A percentile compares a stretch with the other conserved stretches of the same genome.
Conservation (phyloP, 2,888 invertebrate genomes). For the Tiphia femorata region DNA sequence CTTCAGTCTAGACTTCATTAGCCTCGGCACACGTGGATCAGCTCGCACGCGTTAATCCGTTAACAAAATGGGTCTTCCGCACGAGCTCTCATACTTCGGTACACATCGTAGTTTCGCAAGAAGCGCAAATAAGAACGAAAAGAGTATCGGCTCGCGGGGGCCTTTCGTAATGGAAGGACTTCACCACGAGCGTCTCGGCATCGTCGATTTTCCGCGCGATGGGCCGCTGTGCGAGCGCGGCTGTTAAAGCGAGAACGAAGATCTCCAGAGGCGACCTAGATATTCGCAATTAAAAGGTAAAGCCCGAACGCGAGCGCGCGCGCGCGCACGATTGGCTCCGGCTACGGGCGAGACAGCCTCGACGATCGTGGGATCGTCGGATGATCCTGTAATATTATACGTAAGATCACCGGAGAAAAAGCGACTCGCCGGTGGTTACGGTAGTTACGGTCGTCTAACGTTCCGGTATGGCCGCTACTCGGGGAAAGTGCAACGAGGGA, state of each 20-base stretch:
- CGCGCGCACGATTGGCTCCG: neutral
- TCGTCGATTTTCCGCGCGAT: slow-evolving; percentile 7
- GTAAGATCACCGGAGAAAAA: neutral
- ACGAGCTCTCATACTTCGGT: too few relatives aligned
- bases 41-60: too few relatives aligned
- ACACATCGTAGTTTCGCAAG: too few relatives aligned
- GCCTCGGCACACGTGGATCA: too few relatives aligned
- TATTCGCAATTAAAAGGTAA: slow-evolving; percentile 29
- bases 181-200: neutral
- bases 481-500: too few relatives aligned
- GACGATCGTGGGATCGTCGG: slow-evolving; percentile 25
- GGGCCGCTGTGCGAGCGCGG: slow-evolving; percentile 7
- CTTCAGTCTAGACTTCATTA: too few relatives aligned
- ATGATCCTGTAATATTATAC: slow-evolving; percentile 15
- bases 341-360: too few relatives aligned
- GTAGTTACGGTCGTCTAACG: too few relatives aligned
- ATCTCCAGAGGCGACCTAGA: slow-evolving; percentile 14
- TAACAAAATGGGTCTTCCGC: too few relatives aligned
- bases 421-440: neutral
- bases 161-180: slow-evolving; percentile 25
- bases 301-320: neutral
- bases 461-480: too few relatives aligned
- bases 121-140: too few relatives aligned
- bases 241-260: neutral
- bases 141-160: slow-evolving; percentile 21